Evolutionary conservation across 2,888 invertebrate genomes (phyloP).

Genomic region (Micropterix aruncella): DNA sequence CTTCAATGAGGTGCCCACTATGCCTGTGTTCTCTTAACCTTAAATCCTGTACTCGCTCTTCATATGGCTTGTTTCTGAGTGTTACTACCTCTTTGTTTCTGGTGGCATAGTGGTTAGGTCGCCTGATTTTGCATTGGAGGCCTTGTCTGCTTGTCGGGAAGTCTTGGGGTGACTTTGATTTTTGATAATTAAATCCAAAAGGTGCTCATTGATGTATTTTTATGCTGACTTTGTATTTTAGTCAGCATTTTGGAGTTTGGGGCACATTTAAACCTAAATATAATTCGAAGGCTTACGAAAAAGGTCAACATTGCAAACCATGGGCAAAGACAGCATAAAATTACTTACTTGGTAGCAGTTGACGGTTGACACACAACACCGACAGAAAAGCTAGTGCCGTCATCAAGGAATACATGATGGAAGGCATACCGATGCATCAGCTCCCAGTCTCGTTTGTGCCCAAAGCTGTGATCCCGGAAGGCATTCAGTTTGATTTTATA

Average conservation of each 20-base stretch:
- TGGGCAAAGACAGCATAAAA: background rate
- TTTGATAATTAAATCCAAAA: no score
- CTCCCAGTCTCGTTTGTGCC: conserved; percentile 57
- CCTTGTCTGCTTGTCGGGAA: no score
- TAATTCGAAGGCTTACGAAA: background rate
- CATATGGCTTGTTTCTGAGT: no score
- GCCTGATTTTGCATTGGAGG: no score
- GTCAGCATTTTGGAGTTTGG: background rate
- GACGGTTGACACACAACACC: conserved; percentile 67
- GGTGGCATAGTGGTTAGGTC: no score
- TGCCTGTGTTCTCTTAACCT: no score
- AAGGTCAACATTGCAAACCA: background rate
- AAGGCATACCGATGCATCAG: conserved; percentile 66
- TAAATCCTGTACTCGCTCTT: no score
- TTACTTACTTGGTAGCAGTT: conserved; percentile 39
- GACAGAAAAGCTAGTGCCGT: conserved; percentile 52
- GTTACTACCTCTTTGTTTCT: no score
- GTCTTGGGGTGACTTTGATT: no score
- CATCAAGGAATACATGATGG: conserved; percentile 59
- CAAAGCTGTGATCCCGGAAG: conserved; percentile 71
- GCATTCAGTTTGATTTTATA: conserved; percentile 40
- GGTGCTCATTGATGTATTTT: no score
- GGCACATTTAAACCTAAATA: background rate
- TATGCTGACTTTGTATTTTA: no score
- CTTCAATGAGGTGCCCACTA: no score